Evolutionary conservation across 2,113 vertebrate genomes (phyloP).

Genomic region (Hyaena hyaena): DNA sequence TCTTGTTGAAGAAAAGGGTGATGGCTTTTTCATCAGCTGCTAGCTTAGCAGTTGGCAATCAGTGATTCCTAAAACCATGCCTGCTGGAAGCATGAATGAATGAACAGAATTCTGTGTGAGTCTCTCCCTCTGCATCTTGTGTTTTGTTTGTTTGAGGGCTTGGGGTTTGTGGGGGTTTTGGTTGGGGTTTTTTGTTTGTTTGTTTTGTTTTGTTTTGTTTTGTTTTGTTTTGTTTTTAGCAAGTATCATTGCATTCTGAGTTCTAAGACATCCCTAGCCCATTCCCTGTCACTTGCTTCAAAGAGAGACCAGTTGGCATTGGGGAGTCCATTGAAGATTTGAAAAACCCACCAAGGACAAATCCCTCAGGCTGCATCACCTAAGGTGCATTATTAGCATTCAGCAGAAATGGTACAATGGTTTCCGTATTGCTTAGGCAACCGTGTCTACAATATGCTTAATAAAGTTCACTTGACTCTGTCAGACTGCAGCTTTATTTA

Average conservation of each 20-base stretch:
- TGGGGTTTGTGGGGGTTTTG: background rate
- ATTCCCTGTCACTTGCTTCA: background rate
- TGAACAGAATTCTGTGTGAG: background rate
- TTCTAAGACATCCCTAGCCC: background rate
- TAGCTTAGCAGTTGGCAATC: background rate
- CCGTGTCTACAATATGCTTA: background rate
- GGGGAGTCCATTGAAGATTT: background rate
- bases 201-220: too few species aligned
- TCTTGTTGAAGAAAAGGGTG: background rate
- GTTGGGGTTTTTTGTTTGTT: background rate
- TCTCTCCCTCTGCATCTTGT: background rate
- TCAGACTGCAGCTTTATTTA: background rate
- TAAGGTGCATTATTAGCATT: background rate
- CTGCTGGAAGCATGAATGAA: background rate
- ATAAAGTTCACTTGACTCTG: background rate
- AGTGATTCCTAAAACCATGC: background rate
- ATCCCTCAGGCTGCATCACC: background rate
- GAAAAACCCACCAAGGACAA: background rate
- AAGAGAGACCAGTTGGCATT: background rate
- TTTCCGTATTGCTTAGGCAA: background rate
- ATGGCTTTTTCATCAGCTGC: background rate
- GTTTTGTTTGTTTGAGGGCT: background rate
- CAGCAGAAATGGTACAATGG: background rate
- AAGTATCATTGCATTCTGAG: background rate
- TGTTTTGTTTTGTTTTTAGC: background rate